Conservation (phyloP, 2,888 invertebrate genomes). For the Drosophila anomalata region DNA sequence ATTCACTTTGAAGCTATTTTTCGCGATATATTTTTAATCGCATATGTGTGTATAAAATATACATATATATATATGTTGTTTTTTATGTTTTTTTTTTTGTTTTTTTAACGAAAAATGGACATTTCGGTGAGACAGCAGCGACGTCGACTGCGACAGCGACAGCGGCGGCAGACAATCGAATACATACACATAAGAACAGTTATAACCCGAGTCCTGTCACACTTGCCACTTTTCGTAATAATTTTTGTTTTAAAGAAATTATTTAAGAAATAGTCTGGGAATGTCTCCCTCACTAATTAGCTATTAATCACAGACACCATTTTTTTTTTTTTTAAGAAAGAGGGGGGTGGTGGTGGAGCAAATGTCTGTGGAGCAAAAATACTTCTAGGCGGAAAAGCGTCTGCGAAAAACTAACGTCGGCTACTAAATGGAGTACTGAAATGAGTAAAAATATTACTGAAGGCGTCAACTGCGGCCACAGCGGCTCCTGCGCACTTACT, state of each 20-base stretch:
- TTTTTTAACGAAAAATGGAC: slow-evolving; percentile 57
- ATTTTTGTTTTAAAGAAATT: too few relatives aligned
- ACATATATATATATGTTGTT: slow-evolving; percentile 24
- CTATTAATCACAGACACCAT: slow-evolving; percentile 4
- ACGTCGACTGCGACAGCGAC: slow-evolving; percentile 31
- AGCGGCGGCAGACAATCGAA: slow-evolving; percentile 68
- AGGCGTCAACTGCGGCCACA: slow-evolving; percentile 69
- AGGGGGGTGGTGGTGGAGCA: not conserved
- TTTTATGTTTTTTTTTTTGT: slow-evolving; percentile 12
- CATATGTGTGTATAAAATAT: slow-evolving; percentile 10
- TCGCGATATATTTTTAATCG: slow-evolving; percentile 54
- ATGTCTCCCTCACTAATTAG: slow-evolving; percentile 10
- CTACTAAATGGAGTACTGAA: slow-evolving; percentile 55
- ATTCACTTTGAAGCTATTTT: slow-evolving; percentile 48
- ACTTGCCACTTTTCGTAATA: slow-evolving; percentile 14
- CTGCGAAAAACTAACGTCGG: slow-evolving; percentile 78
- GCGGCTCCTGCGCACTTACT: slow-evolving; percentile 37
- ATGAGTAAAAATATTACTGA: slow-evolving; percentile 59
- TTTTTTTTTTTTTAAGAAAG: not conserved
- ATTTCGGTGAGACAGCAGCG: slow-evolving; percentile 27
- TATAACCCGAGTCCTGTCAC: slow-evolving; percentile 14
- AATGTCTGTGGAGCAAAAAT: slow-evolving; percentile 42
- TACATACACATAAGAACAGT: slow-evolving; percentile 62
- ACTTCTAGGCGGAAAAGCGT: slow-evolving; percentile 73
- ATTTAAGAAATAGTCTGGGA: slow-evolving; percentile 1